Base-by-base conservation (phyloP, 2,113 vertebrate genomes). In the Drymodes brunneopygia region DNA sequence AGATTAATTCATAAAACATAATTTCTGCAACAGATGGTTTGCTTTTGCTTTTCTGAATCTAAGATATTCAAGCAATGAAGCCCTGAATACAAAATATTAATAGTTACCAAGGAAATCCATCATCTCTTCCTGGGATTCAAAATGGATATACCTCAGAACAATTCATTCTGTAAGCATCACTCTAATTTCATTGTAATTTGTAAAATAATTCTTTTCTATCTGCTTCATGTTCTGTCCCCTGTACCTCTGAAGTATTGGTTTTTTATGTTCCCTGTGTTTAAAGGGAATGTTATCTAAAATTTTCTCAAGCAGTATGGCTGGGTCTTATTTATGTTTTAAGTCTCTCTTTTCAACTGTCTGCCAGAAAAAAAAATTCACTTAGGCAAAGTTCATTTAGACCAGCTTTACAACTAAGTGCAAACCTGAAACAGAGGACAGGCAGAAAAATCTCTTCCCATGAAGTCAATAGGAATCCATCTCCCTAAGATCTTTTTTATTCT, bases 401-500 rank as follows among this genome's bases (percentile, higher is more conserved):
- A 88, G 86, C 91, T 97, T 98, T 95, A 97, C 94, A 96, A 94
- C 84, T 81, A 82, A 95, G 91, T 79, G 92, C 90, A 97, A 96
- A 97, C 36, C 33, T 97, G 96, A 97, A 72, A 42, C 20, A 53
- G 53, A 89, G 61, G 84, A 74, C 79, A 91, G 79, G 73, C 67
- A 64, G 81, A 89, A 97, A 97, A 97, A 96, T 97, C 78, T 97
- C 87, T 95, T 92, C 82, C 91, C 92, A 51, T 96, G 95, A 97
- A 97, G 95, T 97, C 97, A 94, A 96, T 95, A 97, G 95, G 94
- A 98, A 97, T 98, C 97, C 96, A 97, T 98, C 96, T 98, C 94
- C 95, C 92, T 96, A 96, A 97, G 97, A 88, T 85, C 38, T 75
- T 85, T 88, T 71, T 92, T 82, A 94, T 97, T 95, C 95, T 89